Conservation (phyloP, 2,888 invertebrate genomes). For the Dusona sp. region DNA sequence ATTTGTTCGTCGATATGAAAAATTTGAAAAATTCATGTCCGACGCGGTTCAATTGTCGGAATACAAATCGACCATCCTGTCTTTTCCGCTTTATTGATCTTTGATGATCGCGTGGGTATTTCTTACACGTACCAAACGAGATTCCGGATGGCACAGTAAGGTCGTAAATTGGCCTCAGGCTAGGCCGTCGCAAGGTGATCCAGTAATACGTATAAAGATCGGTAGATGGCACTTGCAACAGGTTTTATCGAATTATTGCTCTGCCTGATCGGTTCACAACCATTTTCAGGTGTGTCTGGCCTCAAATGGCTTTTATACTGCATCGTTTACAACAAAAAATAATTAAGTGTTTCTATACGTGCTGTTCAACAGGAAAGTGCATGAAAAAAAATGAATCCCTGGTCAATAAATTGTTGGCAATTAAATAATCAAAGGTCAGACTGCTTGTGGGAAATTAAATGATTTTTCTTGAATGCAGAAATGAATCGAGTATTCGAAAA, state of each 20-base stretch:
- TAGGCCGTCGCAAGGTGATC: slow-evolving; percentile 84
- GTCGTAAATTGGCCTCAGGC: slow-evolving; percentile 80
- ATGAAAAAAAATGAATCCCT: not conserved
- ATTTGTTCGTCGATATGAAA: not conserved
- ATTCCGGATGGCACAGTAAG: slow-evolving; percentile 75
- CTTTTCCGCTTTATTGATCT: slow-evolving; percentile 34
- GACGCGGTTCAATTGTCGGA: slow-evolving; percentile 2
- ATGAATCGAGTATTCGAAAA: not conserved
- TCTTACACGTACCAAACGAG: slow-evolving; percentile 55
- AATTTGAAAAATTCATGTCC: not conserved
- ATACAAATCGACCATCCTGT: slow-evolving; percentile 14
- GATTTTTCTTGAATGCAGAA: not conserved
- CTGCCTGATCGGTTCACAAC: slow-evolving; percentile 31
- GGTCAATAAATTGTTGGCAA: not conserved
- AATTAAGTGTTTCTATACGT: not conserved
- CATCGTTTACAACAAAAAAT: slow-evolving; percentile 17
- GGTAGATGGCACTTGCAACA: slow-evolving; percentile 77
- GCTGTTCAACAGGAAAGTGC: not conserved
- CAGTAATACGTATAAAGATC: slow-evolving; percentile 73
- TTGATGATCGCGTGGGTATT: slow-evolving; percentile 51
- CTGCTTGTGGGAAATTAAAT: not conserved
- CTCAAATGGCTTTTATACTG: not conserved
- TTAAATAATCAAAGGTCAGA: not conserved
- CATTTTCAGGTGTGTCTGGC: slow-evolving; percentile 25
- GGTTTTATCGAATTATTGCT: slow-evolving; percentile 19